A percentile compares a stretch with the other conserved stretches of the same genome.
phyloP scores from a whole-genome alignment of 2,113 vertebrate species.

The Echinops telfairi region DNA sequence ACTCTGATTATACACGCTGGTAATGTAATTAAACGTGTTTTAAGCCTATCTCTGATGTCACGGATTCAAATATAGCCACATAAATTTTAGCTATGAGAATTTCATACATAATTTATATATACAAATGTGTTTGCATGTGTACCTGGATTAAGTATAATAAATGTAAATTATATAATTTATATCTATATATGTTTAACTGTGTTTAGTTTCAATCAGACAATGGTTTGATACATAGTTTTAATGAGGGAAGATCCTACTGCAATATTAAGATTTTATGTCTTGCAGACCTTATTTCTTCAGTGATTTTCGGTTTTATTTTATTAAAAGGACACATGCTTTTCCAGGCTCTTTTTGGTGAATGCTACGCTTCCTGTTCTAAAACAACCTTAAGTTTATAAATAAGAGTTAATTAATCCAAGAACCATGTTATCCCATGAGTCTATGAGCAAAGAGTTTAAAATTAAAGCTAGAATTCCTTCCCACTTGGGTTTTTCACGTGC shows the following conservation, averaged over 20 bases:
- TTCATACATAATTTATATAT: slow-evolving; percentile 84
- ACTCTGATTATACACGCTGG: slow-evolving; percentile 58
- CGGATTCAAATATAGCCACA: slow-evolving; percentile 73
- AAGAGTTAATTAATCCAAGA: slow-evolving; percentile 83
- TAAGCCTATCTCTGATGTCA: slow-evolving; percentile 82
- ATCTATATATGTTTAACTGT: slow-evolving; percentile 77
- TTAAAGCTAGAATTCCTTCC: slow-evolving; percentile 75
- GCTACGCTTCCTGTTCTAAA: slow-evolving; percentile 81
- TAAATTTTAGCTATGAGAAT: slow-evolving; percentile 70
- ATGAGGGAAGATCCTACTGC: slow-evolving; percentile 82
- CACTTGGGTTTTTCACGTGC: slow-evolving; percentile 74
- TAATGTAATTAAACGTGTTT: slow-evolving; percentile 82
- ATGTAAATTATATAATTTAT: slow-evolving; percentile 80
- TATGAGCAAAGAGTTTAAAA: slow-evolving; percentile 76
- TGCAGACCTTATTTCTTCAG: slow-evolving; percentile 76
- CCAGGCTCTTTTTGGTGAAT: slow-evolving; percentile 81
- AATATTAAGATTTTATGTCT: slow-evolving; percentile 83
- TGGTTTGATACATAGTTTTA: slow-evolving; percentile 74
- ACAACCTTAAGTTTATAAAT: slow-evolving; percentile 83
- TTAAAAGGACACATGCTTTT: slow-evolving; percentile 83
- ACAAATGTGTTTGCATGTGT: slow-evolving; percentile 81
- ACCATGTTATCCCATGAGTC: slow-evolving; percentile 68
- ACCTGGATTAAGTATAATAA: slow-evolving; percentile 83
- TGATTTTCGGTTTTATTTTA: slow-evolving; percentile 75
- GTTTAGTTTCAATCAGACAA: slow-evolving; percentile 85